Evolutionary conservation across 2,113 vertebrate genomes (phyloP), one percentile per base, ranked within the genome.

Genomic region (Etia nguti): DNA sequence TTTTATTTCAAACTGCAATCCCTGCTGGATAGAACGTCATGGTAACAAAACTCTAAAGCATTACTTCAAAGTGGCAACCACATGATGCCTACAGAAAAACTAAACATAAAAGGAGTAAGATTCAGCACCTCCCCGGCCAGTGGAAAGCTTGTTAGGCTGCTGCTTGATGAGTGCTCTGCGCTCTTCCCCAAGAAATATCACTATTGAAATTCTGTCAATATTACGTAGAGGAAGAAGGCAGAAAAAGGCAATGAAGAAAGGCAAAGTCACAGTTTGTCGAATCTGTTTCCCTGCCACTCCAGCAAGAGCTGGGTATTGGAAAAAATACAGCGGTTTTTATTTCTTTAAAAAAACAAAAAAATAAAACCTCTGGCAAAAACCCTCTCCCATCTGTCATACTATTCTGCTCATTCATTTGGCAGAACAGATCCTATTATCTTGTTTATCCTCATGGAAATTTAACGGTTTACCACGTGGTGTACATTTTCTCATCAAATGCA

Each of bases 371-470:
- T 77, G 65, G 86, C 90, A 88, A 92, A 89, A 87, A 22, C 81
- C 79, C 46, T 82, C 56, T 26, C 3, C 57, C 84, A 77, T 84
- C 59, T 75, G 79, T 80, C 36, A n/a, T 68, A 36, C 36, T 38
- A 85, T 85, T 86, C 79, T 86, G 88, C 90, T 86, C 68, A 93
- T 60, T 89, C 86, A 91, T 31, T 81, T 24, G 65, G 86, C 88
- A 91, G 75, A 91, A 91, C 83, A 41, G 85, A 91, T 94, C 90
- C 86, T 83, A 87, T 92, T 83, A 92, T 90, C 87, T 73, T 88
- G 87, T 92, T 93, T 92, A 90, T 92, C 77, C 87, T 92, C 82
- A 68, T 79, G 90, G 89, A 90, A 90, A 92, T 88, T 55, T 65
- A 82, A 90, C 75, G 46, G 26, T 90, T 93, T 86, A 75, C 56